A percentile compares a stretch with the other conserved stretches of the same genome.
These are phyloP conservation scores for Bettongia penicillata DNA, from an alignment of 2,113 vertebrate genomes.

Conservation along the genomic window DNA sequence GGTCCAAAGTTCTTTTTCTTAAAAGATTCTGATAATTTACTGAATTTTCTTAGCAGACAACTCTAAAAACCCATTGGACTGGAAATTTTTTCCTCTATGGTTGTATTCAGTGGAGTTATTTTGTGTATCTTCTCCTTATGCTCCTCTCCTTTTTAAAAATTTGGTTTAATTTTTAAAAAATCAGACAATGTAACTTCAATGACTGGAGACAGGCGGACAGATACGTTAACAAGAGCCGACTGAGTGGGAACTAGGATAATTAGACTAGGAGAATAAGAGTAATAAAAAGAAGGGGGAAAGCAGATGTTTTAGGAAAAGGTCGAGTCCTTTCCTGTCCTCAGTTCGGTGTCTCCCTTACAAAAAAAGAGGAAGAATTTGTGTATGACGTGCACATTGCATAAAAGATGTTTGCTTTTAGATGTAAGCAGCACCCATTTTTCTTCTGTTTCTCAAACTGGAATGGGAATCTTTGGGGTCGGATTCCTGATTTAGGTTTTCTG, in stretches of 20 bases:
- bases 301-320: background rate
- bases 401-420: background rate
- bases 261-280: background rate
- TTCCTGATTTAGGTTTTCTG: background rate
- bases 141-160: background rate
- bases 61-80: background rate
- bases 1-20: background rate
- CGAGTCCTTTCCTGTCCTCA: background rate
- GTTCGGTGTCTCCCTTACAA: background rate
- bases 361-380: background rate
- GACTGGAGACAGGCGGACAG: background rate
- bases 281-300: background rate
- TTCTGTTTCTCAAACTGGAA: background rate
- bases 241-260: background rate
- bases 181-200: background rate
- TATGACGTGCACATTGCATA: background rate
- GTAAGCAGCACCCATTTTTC: background rate
- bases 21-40: background rate
- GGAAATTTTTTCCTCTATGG: background rate
- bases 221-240: background rate
- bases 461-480: background rate
- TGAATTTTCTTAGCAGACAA: background rate
- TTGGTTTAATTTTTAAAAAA: background rate
- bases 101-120: background rate
- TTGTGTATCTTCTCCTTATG: background rate